Conservation (phyloP, 2,888 invertebrate genomes). For the Drosophila infuscata region DNA sequence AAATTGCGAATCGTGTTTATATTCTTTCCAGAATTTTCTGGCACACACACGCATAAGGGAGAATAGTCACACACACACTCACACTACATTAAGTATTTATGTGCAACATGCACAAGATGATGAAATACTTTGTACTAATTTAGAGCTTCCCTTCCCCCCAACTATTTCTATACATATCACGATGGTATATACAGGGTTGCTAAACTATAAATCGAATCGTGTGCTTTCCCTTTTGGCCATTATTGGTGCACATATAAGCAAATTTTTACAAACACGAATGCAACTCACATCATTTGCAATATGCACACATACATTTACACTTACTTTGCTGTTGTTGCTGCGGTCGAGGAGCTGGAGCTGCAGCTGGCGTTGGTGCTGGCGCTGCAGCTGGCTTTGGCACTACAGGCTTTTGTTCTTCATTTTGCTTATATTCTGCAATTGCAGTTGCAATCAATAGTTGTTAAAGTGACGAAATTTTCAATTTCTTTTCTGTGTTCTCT, state of each 20-base stretch:
- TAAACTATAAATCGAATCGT: background rate
- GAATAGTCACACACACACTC: background rate
- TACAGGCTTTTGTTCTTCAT: background rate
- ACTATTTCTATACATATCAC: background rate
- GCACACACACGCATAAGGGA: background rate
- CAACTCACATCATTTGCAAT: background rate
- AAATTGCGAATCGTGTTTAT: background rate
- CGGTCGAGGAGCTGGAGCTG: conserved; percentile 16
- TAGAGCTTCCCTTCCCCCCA: conserved; percentile 1
- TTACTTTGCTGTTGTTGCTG: conserved; percentile 37
- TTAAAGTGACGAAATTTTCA: background rate
- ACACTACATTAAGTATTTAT: background rate
- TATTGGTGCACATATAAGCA: too few species aligned
- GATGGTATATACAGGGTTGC: background rate
- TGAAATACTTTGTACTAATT: background rate
- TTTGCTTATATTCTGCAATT: conserved; percentile 34
- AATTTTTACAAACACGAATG: background rate
- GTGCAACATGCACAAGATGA: background rate
- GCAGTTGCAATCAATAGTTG: background rate
- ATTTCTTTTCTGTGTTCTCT: background rate
- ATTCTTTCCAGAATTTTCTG: background rate
- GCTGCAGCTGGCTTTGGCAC: conserved; percentile 2
- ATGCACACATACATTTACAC: background rate
- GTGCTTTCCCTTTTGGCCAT: conserved; percentile 1
- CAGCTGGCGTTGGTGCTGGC: conserved; percentile 4